These are phyloP conservation scores for Papio anubis DNA, from an alignment of 2,113 vertebrate species.

Conservation along the genomic window DNA sequence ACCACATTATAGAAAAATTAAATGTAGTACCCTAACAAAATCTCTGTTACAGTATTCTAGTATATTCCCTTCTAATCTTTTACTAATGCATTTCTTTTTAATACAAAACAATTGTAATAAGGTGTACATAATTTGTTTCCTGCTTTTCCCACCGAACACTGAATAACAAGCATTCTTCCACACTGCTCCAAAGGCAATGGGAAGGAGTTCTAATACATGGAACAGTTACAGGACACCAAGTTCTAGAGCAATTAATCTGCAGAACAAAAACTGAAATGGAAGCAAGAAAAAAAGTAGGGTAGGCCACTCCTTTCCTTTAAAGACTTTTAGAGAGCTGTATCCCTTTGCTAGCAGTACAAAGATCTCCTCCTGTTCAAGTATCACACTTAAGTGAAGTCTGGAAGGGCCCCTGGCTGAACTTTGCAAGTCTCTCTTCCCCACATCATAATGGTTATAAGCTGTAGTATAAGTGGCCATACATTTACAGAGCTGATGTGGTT, in stretches of 20 bases:
- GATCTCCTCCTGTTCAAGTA: not conserved
- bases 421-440: not conserved
- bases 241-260: slow-evolving; percentile 15
- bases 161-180: not conserved
- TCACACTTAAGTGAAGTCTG: not conserved
- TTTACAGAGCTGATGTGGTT: not conserved
- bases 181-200: not conserved
- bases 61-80: not conserved
- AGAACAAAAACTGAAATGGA: slow-evolving; percentile 10
- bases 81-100: not conserved
- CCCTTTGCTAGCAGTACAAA: not conserved
- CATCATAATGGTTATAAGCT: not conserved
- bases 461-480: not conserved
- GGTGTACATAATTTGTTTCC: not conserved
- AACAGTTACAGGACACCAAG: not conserved
- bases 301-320: not conserved
- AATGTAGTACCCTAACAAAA: not conserved
- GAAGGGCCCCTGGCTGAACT: not conserved
- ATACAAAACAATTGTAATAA: not conserved
- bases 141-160: not conserved
- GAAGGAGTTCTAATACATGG: not conserved
- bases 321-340: not conserved
- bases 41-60: not conserved
- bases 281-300: not conserved
- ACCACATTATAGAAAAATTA: not conserved